Percentiles rank a stretch among this genome's conserved stretches.
Conservation (phyloP, 2,797 vertebrate genomes). For the Allobates femoralis region DNA sequence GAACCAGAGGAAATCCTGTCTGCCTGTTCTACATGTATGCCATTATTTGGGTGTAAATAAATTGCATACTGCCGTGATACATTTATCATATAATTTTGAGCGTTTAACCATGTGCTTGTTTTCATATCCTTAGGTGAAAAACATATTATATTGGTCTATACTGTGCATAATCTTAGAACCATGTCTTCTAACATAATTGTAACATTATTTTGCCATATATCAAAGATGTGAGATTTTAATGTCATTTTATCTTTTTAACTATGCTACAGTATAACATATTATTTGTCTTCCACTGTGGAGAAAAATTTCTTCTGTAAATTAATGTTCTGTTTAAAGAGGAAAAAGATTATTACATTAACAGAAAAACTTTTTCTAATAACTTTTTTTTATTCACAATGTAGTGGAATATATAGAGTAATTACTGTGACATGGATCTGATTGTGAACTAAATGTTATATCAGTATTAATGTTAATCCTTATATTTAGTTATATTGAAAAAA, state of each 20-base stretch:
- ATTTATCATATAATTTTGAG: constrained; percentile 6
- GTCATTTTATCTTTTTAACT: background rate
- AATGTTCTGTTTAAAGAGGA: background rate
- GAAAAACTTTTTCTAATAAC: background rate
- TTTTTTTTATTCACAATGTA: background rate
- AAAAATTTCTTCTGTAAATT: background rate
- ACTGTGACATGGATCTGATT: background rate
- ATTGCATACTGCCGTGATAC: constrained; percentile 7
- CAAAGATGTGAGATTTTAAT: background rate
- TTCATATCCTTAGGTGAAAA: background rate
- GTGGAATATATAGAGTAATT: background rate
- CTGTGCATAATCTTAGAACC: background rate
- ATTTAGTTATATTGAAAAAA: too few relatives aligned
- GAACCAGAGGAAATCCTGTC: constrained; percentile 23
- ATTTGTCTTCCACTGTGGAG: background rate
- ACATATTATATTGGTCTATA: background rate
- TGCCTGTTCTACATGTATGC: constrained; percentile 22
- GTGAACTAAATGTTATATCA: too few relatives aligned
- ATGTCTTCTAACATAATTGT: background rate
- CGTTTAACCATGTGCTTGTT: background rate
- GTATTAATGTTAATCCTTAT: too few relatives aligned
- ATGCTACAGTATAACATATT: background rate
- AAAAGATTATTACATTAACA: background rate
- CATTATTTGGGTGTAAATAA: constrained; percentile 29
- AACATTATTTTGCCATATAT: background rate